Base-by-base conservation (phyloP, 1,140 invertebrate genomes). In the Brachionus sp. region DNA sequence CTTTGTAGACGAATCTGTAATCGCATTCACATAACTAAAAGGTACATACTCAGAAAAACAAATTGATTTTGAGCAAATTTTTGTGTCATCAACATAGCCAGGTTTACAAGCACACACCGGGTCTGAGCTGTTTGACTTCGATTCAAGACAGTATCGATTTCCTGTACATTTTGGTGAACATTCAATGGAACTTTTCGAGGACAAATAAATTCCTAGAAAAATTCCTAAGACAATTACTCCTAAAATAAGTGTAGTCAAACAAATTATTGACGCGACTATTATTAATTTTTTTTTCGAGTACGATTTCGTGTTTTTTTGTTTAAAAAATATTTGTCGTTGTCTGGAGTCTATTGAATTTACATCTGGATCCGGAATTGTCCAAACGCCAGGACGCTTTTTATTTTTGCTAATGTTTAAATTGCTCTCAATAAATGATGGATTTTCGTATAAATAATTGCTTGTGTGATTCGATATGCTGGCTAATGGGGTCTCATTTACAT, bases 331-430 rank as follows among this genome's bases (percentile, higher is more conserved):
- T n/a, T 23, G 12, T 19, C 66, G 12, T 39, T 70, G n/a, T 39
- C 66, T 70, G 7, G 66, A 70, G 39, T 70, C 66, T 19, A 70
- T 39, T 16, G 35, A 37, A 16, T 70, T 70, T 70, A 70, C 66
- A 39, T 70, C 35, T 16, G 66, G 13, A 39, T 70, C 66, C 2
- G 35, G 12, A 9, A 70, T 39, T 16, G 66, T 70, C 66, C 66
- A 70, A 16, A 70, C 35, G 37, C 66, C 66, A 39, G 66, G 37
- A 37, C 33, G 66, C 19, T 39, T 37, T 39, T 39, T 70, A 37
- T 70, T 37, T 39, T 70, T 35, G 37, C 37, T 70, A 23, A 70
- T 39, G 12, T 19, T 39, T 39, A 70, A 70, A 39, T 39, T 70
- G 16, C 66, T 70, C 16, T 33, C 6, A 6, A 70, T 70, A 33